phyloP scores from a whole-genome alignment of 2,797 vertebrate species.

The Eulemur coronatus region DNA sequence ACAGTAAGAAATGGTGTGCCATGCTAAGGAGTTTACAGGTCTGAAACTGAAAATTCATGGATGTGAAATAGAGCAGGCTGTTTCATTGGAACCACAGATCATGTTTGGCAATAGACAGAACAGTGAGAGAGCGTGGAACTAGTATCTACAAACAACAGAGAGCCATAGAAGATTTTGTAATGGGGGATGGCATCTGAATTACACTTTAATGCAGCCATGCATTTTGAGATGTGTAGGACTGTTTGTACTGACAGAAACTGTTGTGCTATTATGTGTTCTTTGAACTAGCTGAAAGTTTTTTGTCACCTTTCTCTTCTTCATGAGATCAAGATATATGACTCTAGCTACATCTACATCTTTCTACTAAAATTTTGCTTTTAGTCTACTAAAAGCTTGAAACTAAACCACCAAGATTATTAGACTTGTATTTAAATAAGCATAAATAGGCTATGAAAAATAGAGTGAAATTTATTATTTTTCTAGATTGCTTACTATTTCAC shows the following conservation, averaged over 20 bases:
- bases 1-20: background rate
- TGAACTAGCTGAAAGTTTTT: background rate
- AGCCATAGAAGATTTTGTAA: background rate
- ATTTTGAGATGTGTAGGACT: background rate
- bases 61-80: background rate
- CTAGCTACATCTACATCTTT: background rate
- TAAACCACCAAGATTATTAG: constrained; percentile 21
- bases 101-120: background rate
- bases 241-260: background rate
- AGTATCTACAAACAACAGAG: background rate
- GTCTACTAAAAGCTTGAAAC: background rate
- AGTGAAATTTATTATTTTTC: constrained; percentile 5
- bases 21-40: background rate
- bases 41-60: background rate
- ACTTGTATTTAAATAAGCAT: constrained; percentile 15
- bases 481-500: constrained; percentile 8
- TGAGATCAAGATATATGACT: background rate
- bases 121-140: background rate
- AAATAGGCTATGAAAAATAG: background rate
- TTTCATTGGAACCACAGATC: background rate
- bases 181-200: background rate
- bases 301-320: background rate
- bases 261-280: background rate
- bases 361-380: constrained; percentile 26
- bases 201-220: background rate